These are phyloP conservation scores for Drosophila niveifrons DNA, from an alignment of 2,888 invertebrate genomes.

Conservation along the genomic window DNA sequence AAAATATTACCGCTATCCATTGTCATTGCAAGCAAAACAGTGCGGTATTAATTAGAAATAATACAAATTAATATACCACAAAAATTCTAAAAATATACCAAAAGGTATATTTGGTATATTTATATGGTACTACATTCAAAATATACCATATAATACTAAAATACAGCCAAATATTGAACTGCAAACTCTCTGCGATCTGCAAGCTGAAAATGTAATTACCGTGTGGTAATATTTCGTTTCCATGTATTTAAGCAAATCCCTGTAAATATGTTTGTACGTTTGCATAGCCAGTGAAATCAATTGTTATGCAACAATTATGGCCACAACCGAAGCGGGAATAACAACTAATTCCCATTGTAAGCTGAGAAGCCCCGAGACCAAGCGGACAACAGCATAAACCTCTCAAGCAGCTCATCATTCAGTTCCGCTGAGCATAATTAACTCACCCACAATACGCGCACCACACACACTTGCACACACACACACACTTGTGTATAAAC, in stretches of 20 bases:
- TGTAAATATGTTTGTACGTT: not conserved
- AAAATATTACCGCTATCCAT: no score
- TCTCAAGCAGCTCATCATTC: slow-evolving; percentile 64
- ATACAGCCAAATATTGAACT: no score
- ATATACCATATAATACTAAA: no score
- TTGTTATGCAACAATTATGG: slow-evolving; percentile 27
- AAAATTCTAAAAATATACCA: no score
- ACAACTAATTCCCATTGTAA: slow-evolving; percentile 31
- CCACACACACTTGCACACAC: not conserved
- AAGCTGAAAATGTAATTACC: not conserved
- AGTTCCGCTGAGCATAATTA: slow-evolving; percentile 61
- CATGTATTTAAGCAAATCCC: not conserved
- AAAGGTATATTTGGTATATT: no score
- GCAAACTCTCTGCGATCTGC: no score
- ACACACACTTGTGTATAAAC: not conserved
- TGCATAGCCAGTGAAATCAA: slow-evolving; percentile 21
- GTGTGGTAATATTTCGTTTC: not conserved
- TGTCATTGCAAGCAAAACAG: no score
- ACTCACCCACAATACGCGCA: slow-evolving; percentile 37
- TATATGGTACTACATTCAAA: no score
- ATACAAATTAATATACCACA: no score
- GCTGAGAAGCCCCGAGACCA: slow-evolving; percentile 12
- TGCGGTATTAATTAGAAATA: no score
- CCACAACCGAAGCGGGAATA: slow-evolving; percentile 13
- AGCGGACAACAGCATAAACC: slow-evolving; percentile 40